phyloP scores from a whole-genome alignment of 2,797 vertebrate species.

The Spheniscus humboldti region DNA sequence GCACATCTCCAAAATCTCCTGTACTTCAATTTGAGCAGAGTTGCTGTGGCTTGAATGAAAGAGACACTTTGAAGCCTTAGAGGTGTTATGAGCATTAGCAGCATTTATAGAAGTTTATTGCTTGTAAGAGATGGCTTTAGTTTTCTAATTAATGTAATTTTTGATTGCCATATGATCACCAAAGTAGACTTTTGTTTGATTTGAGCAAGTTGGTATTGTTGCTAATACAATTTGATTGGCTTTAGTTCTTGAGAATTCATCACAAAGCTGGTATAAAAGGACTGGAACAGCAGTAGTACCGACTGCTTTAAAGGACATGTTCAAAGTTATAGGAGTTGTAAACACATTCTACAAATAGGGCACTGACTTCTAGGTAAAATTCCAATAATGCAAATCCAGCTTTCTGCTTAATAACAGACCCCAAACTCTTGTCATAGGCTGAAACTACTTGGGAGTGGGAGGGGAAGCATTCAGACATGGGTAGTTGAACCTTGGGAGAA shows the following conservation, averaged over 20 bases:
- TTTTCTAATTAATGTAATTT: neutral
- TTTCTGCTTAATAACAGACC: neutral
- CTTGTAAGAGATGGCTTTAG: neutral
- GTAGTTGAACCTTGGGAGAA: neutral
- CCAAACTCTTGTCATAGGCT: neutral
- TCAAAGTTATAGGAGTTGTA: neutral
- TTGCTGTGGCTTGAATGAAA: neutral
- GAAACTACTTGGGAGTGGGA: neutral
- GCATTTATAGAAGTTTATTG: neutral
- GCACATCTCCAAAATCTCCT: neutral
- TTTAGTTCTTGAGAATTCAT: neutral
- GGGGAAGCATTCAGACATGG: neutral
- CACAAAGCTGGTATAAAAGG: neutral
- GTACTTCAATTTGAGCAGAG: neutral
- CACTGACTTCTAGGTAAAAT: neutral
- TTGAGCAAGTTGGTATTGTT: neutral
- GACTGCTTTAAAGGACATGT: neutral
- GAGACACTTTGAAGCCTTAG: neutral
- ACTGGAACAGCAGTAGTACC: neutral
- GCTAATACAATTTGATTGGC: neutral
- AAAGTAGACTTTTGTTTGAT: neutral
- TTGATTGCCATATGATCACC: neutral
- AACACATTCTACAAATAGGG: neutral
- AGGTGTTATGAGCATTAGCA: neutral
- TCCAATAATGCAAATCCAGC: neutral